Base-by-base conservation (phyloP, 2,888 invertebrate species). In the Phania funesta region DNA sequence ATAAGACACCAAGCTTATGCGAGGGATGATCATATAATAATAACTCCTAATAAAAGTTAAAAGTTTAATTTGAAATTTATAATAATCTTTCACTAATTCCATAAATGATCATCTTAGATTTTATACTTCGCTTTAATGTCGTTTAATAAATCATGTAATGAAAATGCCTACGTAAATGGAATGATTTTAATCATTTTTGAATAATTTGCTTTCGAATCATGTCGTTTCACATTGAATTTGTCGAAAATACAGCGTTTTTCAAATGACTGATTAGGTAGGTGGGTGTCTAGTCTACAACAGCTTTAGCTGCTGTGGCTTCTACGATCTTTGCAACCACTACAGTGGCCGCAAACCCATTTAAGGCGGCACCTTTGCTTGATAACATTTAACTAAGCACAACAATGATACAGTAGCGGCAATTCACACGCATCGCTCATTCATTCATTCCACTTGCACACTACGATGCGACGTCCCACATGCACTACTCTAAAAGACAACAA, bases 331-430 rank as follows among this genome's bases (percentile, higher is more conserved):
- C 24, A 18, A 54, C n/a, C n/a, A n/a, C 38, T 41, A 22, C 35
- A 13, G 24, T 41, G 20, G 6, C 54, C 20, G 46, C 24, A 56
- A 56, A 41, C n/a, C 48, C 38, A 54, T 64, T 68, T 74, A 29
- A 68, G 74, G 62, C 80, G 71, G 80, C 71, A 81, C 71, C 71
- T 81, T 80, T 81, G 46, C 64, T 71, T 76, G 64, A 71, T 76
- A 76, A 60, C 65, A 60, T 81, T 76, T 68, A 71, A 77, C 16
- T 41, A 73, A 75, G 60, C 62, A 75, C 54, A 73, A 77, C 81
- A 81, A 62, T 76, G 81, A 81, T 81, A 81, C 81, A 81, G 81
- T 73, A 81, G 81, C 76, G 56, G 74, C 73, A 77, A 68, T 81
- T 77, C 81, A 81, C 81, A 77, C 81, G 77, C 76, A 81, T 81